Base-by-base conservation (phyloP, 2,888 invertebrate species). In the Polymixis flavicincta region DNA sequence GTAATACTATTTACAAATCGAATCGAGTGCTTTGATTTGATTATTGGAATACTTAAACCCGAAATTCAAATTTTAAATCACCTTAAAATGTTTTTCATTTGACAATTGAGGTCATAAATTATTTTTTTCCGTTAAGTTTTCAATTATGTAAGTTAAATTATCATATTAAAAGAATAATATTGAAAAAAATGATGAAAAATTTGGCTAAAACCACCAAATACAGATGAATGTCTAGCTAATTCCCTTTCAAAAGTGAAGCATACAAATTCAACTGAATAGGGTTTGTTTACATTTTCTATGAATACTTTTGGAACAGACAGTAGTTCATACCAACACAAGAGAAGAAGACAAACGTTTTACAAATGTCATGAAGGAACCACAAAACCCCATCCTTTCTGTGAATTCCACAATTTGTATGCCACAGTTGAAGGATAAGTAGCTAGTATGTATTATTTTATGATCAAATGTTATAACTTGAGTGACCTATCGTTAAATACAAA, bases 341-440 rank as follows among this genome's bases (percentile, higher is more conserved):
- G 22, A 7, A 7, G 0, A 50, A 54, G 22, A 48, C 48, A 67
- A 65, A 22, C 61, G 54, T 81, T 73, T 79, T 37, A 22, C 22
- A 25, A 52, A 45, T 5, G 0, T 28, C 22, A 14, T 11, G 1
- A 32, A 42, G 52, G 76, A 73, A 73, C 81, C 57, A 0, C n/a
- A 54, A 80, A 66, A 22, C 19, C 17, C 17, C 48, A 69, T 72
- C 82, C 72, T 73, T 59, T 73, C 67, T 50, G 72, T 55, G 54
- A 75, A 80, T 80, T 84, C 82, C 71, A 59, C 61, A 48, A 48
- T 60, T 32, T 28, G 45, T 61, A 82, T 84, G 85, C 50, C 82
- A 81, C 57, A 84, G 76, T 73, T 84, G 70, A 81, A 83, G 85
- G 85, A 65, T 77, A 68, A 45, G 19, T 11, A 54, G n/a, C 14